Evolutionary conservation across 2,797 vertebrate species (phyloP).

Genomic region (Falco concolor): DNA sequence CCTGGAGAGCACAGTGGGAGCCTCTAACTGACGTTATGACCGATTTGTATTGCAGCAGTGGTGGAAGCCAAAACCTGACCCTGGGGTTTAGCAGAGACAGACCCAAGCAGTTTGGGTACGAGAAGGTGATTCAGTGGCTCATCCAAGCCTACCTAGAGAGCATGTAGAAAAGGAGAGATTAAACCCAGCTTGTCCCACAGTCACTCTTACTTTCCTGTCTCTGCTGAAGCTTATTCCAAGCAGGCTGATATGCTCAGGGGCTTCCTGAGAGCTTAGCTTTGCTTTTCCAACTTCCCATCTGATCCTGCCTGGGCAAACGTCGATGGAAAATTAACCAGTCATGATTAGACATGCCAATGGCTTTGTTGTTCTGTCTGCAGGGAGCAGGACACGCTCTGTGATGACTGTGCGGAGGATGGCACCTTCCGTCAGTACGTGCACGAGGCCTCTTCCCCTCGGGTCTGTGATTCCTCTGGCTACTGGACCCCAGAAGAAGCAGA

Average conservation of each 20-base stretch:
- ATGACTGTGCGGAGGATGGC: conserved; percentile 84
- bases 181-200: background rate
- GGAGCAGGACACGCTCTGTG: conserved; percentile 74
- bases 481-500: conserved; percentile 97
- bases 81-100: background rate
- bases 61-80: background rate
- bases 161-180: background rate
- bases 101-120: background rate
- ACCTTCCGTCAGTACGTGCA: conserved; percentile 86
- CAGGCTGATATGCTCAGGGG: background rate
- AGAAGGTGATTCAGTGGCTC: background rate
- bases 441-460: conserved; percentile 85
- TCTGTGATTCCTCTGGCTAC: conserved; percentile 93
- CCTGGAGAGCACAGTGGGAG: background rate
- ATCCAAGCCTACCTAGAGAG: background rate
- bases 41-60: background rate
- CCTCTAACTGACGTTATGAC: background rate
- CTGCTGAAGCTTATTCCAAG: background rate
- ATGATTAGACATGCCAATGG: background rate
- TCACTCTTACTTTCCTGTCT: background rate
- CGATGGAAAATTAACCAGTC: background rate
- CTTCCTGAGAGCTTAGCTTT: background rate
- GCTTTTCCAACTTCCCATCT: background rate
- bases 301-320: accelerated
- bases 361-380: conserved; percentile 42